Conservation (phyloP, 64 coral and sea anemone species). For the Cladopsammia gracilis region DNA sequence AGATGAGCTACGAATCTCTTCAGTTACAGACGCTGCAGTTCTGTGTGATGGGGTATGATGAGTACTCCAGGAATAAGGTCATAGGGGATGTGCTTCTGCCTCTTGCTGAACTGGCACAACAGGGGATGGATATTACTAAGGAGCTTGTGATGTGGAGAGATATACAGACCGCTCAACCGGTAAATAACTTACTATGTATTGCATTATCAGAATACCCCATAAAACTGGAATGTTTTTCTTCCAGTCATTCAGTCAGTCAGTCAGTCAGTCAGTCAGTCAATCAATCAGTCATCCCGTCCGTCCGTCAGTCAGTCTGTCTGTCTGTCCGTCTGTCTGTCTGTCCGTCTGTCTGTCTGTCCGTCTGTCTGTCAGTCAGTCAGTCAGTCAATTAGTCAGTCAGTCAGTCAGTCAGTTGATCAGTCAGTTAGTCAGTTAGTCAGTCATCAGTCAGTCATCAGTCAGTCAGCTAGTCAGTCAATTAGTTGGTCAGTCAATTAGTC, state of each 20-base stretch:
- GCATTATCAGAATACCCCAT: not conserved
- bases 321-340: no score
- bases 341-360: no score
- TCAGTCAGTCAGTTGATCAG: not conserved
- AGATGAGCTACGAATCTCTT: conserved; percentile 87
- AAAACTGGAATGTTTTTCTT: not conserved
- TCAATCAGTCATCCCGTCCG: not conserved
- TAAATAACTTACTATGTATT: not conserved
- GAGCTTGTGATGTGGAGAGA: conserved; percentile 92
- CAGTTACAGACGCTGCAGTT: conserved; percentile 83
- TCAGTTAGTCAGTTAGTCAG: no score
- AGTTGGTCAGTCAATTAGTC: no score
- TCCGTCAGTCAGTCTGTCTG: no score
- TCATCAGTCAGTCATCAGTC: not conserved
- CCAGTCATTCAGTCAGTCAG: not conserved
- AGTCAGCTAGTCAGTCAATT: no score
- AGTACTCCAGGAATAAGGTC: conserved; percentile 80
- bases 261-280: not conserved
- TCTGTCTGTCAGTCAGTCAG: no score
- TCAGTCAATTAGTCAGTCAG: not conserved
- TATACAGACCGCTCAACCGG: conserved; percentile 82
- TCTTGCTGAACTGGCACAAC: conserved; percentile 76
- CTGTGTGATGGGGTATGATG: conserved; percentile 85
- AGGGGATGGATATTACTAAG: conserved; percentile 85
- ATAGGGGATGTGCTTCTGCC: conserved; percentile 88